These are phyloP conservation scores for Trematomus loennbergii DNA, from an alignment of 2,113 vertebrate species.

Conservation along the genomic window DNA sequence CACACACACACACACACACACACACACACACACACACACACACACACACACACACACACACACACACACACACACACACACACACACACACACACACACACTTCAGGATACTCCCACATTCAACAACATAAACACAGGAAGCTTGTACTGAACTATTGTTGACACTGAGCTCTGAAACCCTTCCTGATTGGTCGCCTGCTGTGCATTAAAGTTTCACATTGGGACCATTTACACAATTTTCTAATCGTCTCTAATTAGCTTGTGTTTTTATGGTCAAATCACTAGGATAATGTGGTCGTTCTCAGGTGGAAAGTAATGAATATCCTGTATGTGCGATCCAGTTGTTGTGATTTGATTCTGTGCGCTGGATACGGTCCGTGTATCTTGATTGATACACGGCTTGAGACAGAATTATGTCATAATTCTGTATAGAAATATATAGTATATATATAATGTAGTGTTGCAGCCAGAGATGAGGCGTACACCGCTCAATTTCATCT, in stretches of 20 bases:
- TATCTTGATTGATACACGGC: too few species aligned
- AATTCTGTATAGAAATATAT: too few species aligned
- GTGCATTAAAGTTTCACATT: background rate
- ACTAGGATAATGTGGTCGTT: too few species aligned
- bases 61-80: slow-evolving; percentile 17
- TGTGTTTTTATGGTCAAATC: background rate
- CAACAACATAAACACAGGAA: slow-evolving; percentile 18
- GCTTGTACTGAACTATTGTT: background rate
- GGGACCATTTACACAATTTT: background rate
- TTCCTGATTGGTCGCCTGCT: slow-evolving; percentile 9
- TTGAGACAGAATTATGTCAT: too few species aligned
- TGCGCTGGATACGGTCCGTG: too few species aligned
- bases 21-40: background rate
- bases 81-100: background rate
- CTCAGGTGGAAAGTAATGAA: too few species aligned
- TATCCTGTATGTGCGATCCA: too few species aligned
- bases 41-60: slow-evolving; percentile 11
- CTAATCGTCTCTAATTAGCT: background rate
- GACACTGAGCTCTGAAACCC: background rate
- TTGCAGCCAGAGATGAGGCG: too few species aligned
- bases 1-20: too few species aligned
- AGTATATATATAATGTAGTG: too few species aligned
- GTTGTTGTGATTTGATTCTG: too few species aligned
- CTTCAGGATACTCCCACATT: slow-evolving; percentile 4
- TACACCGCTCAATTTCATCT: too few species aligned